A percentile compares a stretch with the other conserved stretches of the same genome.
These are phyloP conservation scores for Fukomys damarensis DNA, from an alignment of 2,113 vertebrate species.

Conservation along the genomic window DNA sequence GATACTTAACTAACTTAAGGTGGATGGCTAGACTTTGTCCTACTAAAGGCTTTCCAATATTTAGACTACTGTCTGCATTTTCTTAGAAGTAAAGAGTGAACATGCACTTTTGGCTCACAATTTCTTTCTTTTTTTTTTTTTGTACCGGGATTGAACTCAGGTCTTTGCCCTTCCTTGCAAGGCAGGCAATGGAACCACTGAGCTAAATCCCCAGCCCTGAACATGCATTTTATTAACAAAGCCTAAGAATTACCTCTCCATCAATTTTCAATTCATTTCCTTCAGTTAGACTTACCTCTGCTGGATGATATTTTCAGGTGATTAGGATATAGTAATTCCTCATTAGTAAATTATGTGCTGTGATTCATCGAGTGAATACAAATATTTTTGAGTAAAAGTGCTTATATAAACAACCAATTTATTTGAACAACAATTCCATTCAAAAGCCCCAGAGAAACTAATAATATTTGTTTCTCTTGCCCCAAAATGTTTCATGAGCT, in stretches of 20 bases:
- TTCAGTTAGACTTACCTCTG: background rate
- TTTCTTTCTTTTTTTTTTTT: no score
- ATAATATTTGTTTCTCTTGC: background rate
- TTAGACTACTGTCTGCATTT: conserved; percentile 68
- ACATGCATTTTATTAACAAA: background rate
- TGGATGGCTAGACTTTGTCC: conserved; percentile 60
- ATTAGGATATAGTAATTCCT: conserved; percentile 12
- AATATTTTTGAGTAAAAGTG: background rate
- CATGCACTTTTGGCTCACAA: background rate
- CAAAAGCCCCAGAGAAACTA: conserved; percentile 31
- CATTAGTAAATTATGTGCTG: background rate
- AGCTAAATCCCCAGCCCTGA: no score
- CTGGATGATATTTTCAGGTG: background rate
- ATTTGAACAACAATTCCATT: background rate
- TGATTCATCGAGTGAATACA: background rate
- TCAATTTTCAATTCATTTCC: conserved; percentile 64
- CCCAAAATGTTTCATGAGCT: background rate
- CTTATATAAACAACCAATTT: background rate
- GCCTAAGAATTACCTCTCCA: conserved; percentile 24
- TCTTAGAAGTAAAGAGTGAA: conserved; percentile 63
- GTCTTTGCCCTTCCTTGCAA: no score
- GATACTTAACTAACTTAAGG: conserved; percentile 57
- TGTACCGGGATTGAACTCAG: no score
- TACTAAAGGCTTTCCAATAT: conserved; percentile 61
- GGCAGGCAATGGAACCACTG: no score